Percentiles rank a stretch among this genome's conserved stretches.
phyloP scores from a whole-genome alignment of 2,113 vertebrate species.

The Spea multiplicata region DNA sequence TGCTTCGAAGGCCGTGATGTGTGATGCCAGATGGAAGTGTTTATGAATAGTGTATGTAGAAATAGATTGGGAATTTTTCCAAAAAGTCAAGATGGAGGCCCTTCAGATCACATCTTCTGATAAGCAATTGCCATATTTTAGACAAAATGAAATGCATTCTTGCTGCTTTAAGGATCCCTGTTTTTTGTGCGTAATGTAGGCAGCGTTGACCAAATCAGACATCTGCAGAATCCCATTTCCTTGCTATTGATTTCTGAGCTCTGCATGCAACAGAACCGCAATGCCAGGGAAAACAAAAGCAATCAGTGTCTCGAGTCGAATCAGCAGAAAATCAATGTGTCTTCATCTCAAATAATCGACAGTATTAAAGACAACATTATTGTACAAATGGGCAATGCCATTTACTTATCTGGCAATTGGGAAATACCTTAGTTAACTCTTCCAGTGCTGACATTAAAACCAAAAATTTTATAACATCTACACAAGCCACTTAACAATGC shows the following conservation, averaged over 20 bases:
- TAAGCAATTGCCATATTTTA: no score
- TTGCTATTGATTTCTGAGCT: slow-evolving; percentile 33
- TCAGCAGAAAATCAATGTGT: slow-evolving; percentile 45
- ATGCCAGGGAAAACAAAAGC: slow-evolving; percentile 40
- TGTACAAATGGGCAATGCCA: slow-evolving; percentile 38
- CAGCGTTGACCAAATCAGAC: slow-evolving; percentile 31
- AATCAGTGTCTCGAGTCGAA: slow-evolving; percentile 41
- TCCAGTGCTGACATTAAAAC: neutral
- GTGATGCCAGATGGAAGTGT: no score
- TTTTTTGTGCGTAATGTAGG: slow-evolving; percentile 16
- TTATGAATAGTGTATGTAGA: no score
- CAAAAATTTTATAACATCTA: no score
- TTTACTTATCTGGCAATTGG: slow-evolving; percentile 22
- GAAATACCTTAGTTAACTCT: slow-evolving; percentile 15
- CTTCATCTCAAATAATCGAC: slow-evolving; percentile 44
- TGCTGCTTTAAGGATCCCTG: neutral
- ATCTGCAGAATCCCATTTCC: slow-evolving; percentile 45
- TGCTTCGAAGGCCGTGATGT: no score
- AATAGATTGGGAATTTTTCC: no score
- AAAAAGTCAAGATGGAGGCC: no score
- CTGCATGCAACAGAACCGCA: slow-evolving; percentile 37
- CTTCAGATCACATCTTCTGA: no score
- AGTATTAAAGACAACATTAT: slow-evolving; percentile 43
- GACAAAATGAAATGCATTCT: no score
- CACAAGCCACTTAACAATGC: no score